Percentiles rank a stretch among this genome's conserved stretches.
phyloP scores from a whole-genome alignment of 2,113 vertebrate genomes.

The Mesitornis unicolor region DNA sequence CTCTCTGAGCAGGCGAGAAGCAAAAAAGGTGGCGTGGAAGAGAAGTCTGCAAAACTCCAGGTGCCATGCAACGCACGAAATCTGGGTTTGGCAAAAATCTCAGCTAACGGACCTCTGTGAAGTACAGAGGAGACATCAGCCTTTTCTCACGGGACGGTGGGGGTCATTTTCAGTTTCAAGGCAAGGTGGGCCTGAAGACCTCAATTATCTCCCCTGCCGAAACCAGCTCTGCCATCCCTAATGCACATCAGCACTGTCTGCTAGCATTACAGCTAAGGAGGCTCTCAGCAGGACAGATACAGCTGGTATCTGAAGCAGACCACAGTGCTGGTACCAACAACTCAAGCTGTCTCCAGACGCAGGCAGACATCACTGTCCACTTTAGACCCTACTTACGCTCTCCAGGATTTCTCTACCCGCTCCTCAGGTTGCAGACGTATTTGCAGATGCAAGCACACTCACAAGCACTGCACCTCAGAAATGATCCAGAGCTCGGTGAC shows the following conservation, averaged over 20 bases:
- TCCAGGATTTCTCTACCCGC: background rate
- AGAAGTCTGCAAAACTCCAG: background rate
- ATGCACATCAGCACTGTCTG: background rate
- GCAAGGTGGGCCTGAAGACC: background rate
- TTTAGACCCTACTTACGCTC: background rate
- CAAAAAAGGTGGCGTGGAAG: background rate
- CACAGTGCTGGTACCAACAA: background rate
- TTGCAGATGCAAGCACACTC: background rate
- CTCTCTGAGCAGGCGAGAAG: background rate
- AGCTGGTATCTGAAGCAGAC: background rate
- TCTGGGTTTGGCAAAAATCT: background rate
- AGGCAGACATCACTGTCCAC: background rate
- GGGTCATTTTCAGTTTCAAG: background rate
- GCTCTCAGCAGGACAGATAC: background rate
- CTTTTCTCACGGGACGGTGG: rapidly evolving
- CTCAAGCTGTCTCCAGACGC: background rate
- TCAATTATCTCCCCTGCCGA: background rate
- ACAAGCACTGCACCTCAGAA: background rate
- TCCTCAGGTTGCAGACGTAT: background rate
- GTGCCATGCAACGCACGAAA: background rate
- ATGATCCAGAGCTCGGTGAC: background rate
- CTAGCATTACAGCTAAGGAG: background rate
- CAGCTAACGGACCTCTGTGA: background rate
- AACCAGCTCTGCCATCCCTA: background rate
- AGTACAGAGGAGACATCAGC: background rate